Conservation (phyloP, 2,888 invertebrate species). For the Cynaeus angustus region DNA sequence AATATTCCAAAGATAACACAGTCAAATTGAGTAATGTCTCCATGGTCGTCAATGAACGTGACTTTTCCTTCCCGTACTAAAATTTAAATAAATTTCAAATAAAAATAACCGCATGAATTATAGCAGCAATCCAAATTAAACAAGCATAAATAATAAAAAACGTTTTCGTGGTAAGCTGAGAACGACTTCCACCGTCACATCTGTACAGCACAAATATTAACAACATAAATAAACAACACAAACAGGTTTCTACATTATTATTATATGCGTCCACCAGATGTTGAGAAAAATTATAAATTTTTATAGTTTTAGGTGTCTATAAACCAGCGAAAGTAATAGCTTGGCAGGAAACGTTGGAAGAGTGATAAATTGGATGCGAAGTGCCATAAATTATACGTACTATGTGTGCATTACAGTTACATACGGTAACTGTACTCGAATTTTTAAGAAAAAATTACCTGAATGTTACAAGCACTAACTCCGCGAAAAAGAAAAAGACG, state of each 20-base stretch:
- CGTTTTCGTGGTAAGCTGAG: conserved; percentile 8
- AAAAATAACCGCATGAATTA: too few relatives aligned
- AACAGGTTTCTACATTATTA: conserved; percentile 29
- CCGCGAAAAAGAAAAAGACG: conserved; percentile 3
- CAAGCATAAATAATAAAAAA: not conserved
- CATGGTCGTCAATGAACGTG: too few relatives aligned
- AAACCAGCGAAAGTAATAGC: conserved; percentile 35
- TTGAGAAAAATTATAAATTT: conserved; percentile 23
- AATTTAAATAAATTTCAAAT: too few relatives aligned
- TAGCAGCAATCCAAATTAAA: conserved; percentile 11
- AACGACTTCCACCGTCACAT: conserved; percentile 17
- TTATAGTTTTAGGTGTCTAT: conserved; percentile 28
- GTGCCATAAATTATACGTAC: conserved; percentile 22
- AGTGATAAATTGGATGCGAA: conserved; percentile 31
- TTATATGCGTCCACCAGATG: conserved; percentile 27
- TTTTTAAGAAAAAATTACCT: conserved; percentile 32
- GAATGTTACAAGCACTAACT: not conserved
- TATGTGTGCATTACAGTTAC: conserved; percentile 32
- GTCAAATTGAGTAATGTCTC: too few relatives aligned
- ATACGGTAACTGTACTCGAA: conserved; percentile 28
- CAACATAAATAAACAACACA: conserved; percentile 36
- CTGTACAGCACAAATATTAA: conserved; percentile 27
- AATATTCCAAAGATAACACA: too few relatives aligned
- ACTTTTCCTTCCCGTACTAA: too few relatives aligned
- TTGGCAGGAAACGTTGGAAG: conserved; percentile 30